Evolutionary conservation across 2,113 vertebrate species (phyloP).

Genomic region (Speoplatyrhinus poulsoni): DNA sequence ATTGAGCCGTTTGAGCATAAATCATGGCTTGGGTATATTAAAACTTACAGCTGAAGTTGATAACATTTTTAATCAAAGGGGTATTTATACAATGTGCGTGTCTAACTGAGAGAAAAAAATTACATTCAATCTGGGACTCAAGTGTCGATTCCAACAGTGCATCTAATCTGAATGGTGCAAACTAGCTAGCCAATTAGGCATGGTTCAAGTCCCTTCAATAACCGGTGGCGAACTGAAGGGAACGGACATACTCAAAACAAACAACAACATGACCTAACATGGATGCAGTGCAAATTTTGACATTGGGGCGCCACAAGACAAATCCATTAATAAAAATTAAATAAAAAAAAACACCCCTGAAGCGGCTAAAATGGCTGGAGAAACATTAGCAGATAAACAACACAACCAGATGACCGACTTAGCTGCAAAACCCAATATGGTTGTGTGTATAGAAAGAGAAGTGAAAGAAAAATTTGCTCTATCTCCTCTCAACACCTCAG

Average conservation of each 20-base stretch:
- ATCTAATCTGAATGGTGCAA: slow-evolving; percentile 68
- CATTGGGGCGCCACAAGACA: slow-evolving; percentile 42
- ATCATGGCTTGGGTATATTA: neutral
- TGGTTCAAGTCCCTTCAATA: slow-evolving; percentile 69
- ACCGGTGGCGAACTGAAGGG: slow-evolving; percentile 64
- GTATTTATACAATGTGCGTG: slow-evolving; percentile 33
- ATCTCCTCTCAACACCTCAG: slow-evolving; percentile 68
- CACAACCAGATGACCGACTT: slow-evolving; percentile 41
- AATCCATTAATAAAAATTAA: slow-evolving; percentile 35
- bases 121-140: slow-evolving; percentile 60
- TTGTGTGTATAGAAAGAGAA: slow-evolving; percentile 64
- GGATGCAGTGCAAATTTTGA: slow-evolving; percentile 62
- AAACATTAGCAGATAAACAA: slow-evolving; percentile 19
- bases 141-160: slow-evolving; percentile 67
- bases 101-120: slow-evolving; percentile 55
- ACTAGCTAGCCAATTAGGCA: slow-evolving; percentile 66
- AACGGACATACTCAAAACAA: slow-evolving; percentile 63
- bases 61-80: slow-evolving; percentile 6
- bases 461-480: slow-evolving; percentile 70
- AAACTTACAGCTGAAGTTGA: neutral
- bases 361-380: slow-evolving; percentile 39
- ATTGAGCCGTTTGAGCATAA: neutral
- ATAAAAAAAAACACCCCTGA: slow-evolving; percentile 12
- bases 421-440: slow-evolving; percentile 60
- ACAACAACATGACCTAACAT: slow-evolving; percentile 60